These are phyloP conservation scores for Entomobrya proxima DNA, from an alignment of 2,888 invertebrate species.

Conservation along the genomic window DNA sequence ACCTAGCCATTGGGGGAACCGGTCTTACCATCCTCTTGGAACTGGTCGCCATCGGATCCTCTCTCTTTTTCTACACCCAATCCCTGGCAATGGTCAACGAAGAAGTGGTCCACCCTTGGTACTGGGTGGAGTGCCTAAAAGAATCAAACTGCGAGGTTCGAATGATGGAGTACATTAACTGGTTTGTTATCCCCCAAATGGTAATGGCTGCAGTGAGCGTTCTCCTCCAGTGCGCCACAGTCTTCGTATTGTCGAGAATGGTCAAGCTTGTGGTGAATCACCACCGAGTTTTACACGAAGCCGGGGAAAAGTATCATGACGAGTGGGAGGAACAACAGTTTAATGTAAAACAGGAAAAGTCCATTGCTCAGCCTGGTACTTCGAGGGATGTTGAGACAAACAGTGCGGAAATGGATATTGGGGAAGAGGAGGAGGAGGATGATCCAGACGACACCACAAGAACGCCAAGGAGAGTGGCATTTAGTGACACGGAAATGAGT, in stretches of 20 bases:
- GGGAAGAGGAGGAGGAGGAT: neutral
- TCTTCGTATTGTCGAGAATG: constrained; percentile 24
- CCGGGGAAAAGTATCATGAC: constrained; percentile 49
- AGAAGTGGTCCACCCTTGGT: constrained; percentile 70
- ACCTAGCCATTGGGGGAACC: constrained; percentile 62
- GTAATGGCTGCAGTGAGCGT: constrained; percentile 61
- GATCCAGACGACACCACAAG: neutral
- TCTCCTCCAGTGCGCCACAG: constrained; percentile 50
- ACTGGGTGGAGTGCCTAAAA: constrained; percentile 70
- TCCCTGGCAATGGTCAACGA: constrained; percentile 63
- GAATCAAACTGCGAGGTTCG: constrained; percentile 51
- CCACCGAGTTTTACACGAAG: neutral
- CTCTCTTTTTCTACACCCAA: constrained; percentile 57
- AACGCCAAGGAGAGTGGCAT: constrained; percentile 6
- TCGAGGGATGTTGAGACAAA: neutral
- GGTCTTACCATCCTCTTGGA: constrained; percentile 64
- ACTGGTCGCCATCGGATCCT: constrained; percentile 65
- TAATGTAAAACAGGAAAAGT: neutral
- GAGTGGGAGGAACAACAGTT: constrained; percentile 31
- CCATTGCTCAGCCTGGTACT: neutral
- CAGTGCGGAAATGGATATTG: neutral
- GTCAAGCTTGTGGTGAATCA: constrained; percentile 42
- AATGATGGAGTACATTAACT: constrained; percentile 66
- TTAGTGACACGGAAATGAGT: neutral
- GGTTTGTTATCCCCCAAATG: constrained; percentile 70